Conservation (phyloP, 2,113 vertebrate species). For the Thamnophis sirtalis region DNA sequence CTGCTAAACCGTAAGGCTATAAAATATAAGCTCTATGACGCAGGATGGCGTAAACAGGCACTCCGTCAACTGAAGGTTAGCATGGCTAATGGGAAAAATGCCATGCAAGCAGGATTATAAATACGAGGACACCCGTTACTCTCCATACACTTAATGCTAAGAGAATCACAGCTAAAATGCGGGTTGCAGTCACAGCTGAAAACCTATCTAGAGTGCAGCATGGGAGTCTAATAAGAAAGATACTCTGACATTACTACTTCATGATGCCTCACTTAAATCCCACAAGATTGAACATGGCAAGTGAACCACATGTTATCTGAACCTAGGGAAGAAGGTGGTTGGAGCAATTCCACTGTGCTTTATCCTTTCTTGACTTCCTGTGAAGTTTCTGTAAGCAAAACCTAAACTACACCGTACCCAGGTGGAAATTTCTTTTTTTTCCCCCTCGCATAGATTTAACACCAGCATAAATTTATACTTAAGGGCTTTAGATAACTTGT, state of each 20-base stretch:
- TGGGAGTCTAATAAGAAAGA: not conserved
- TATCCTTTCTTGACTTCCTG: not conserved
- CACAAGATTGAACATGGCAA: not conserved
- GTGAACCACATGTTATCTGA: not conserved
- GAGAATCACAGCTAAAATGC: not conserved
- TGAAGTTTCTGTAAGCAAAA: not conserved
- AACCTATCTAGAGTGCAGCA: not conserved
- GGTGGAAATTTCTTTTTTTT: not conserved
- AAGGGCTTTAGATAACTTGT: not conserved
- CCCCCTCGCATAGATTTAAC: too few species aligned
- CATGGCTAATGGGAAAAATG: slow-evolving; percentile 24
- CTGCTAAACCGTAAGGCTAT: slow-evolving; percentile 48
- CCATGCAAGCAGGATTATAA: slow-evolving; percentile 5
- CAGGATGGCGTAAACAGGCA: slow-evolving; percentile 24
- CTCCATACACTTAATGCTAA: not conserved
- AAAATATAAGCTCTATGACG: slow-evolving; percentile 52
- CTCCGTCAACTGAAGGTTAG: slow-evolving; percentile 7
- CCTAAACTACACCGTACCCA: not conserved
- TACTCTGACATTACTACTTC: not conserved
- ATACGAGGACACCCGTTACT: not conserved
- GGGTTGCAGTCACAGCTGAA: not conserved
- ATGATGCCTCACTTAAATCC: not conserved
- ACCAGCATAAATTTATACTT: not conserved
- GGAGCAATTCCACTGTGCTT: not conserved
- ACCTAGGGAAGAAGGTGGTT: not conserved